Evolutionary conservation across 2,797 vertebrate genomes (phyloP), one percentile per base, ranked within the genome.

Genomic region (Argentina silus): DNA sequence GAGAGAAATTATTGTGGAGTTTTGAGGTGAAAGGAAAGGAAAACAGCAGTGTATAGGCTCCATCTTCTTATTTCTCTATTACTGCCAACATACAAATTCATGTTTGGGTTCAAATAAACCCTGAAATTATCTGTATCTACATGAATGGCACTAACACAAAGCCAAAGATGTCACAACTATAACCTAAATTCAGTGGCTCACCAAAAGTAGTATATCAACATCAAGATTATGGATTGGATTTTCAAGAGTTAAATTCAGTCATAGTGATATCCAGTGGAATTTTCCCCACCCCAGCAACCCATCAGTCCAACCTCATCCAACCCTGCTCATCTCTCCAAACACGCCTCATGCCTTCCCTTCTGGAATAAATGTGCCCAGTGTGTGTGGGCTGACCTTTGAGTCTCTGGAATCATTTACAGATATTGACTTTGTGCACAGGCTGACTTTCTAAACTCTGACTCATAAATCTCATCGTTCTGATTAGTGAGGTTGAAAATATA

Each of bases 371-470:
- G 51, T 65, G 53, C 55, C 66, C 63, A 56, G 48, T 73, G 63
- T 79, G 78, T 73, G 70, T 70, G 77, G 70, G 51, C 69, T 79
- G 85, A 89, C 85, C 82, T 84, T 85, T 88, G 70, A 86, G 75
- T 83, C 66, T 79, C 69, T 81, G 62, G 76, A 73, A 84, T 81
- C 55, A 71, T 79, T 85, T 70, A 63, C 72, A 71, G 81, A 75
- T 60, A 74, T 12, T 6, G 72, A 78, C 59, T 86, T 59, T 74
- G 70, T 75, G 74, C 60, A 72, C 77, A 64, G 73, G 50, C 51
- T 1, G 9, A 51, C 70, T 47, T 57, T 80, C 68, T 69, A 65
- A 56, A 72, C 70, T 53, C 56, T 79, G 76, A 81, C 83, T 85
- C 70, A 72, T 15, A 15, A 62, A 64, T 67, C 60, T 68, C 23